Conservation (phyloP, 2,888 invertebrate genomes). For the Harmothoe impar region DNA sequence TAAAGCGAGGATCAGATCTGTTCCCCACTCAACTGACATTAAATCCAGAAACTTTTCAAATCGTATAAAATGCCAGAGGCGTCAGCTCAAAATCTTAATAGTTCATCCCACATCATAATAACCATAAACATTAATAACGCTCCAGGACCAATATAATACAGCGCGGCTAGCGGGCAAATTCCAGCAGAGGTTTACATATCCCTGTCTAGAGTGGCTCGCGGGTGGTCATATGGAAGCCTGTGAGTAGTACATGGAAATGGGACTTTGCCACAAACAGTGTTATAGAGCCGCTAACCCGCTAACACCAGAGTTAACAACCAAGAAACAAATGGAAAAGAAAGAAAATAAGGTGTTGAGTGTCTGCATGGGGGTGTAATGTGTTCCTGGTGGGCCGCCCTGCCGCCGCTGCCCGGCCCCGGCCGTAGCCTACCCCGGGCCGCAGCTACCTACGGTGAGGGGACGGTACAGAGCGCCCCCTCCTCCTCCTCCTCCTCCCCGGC, state of each 20-base stretch:
- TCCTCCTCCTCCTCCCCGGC: neutral
- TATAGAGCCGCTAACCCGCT: neutral
- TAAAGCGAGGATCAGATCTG: too few species aligned
- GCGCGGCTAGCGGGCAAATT: too few species aligned
- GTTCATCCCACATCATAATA: too few species aligned
- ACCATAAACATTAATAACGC: too few species aligned
- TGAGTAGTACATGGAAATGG: slow-evolving; percentile 23
- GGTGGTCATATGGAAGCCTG: neutral
- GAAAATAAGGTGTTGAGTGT: neutral
- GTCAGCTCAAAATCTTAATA: too few species aligned
- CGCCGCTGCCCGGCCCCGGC: neutral
- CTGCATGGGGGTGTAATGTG: neutral
- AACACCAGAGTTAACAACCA: neutral
- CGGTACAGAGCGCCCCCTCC: neutral
- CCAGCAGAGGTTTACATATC: too few species aligned
- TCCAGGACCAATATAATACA: too few species aligned
- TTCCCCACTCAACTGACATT: too few species aligned
- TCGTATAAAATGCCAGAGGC: too few species aligned
- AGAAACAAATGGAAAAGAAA: neutral
- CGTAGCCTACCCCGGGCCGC: neutral
- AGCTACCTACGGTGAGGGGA: neutral
- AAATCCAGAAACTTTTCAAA: too few species aligned
- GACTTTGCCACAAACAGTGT: neutral
- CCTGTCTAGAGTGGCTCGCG: too few species aligned
- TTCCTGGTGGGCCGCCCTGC: neutral